These are phyloP conservation scores for Echinometra lucunter DNA, from an alignment of 53 echinoderm and acorn worm species.

Conservation along the genomic window DNA sequence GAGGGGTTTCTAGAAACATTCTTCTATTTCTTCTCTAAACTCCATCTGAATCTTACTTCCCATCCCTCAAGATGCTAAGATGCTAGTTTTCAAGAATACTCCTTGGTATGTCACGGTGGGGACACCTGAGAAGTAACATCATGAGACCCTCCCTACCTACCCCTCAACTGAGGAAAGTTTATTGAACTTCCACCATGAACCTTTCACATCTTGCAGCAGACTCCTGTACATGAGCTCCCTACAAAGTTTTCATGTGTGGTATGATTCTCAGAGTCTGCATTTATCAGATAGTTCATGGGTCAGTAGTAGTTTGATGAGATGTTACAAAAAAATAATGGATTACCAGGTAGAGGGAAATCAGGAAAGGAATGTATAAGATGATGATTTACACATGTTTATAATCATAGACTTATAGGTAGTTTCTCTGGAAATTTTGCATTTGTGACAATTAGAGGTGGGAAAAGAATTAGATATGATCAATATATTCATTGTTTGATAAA, in stretches of 20 bases:
- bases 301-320: background rate
- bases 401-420: background rate
- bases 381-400: background rate
- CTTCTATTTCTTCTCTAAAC: background rate
- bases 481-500: no score
- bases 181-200: background rate
- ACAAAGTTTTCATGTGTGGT: background rate
- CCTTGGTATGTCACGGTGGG: conserved; percentile 8
- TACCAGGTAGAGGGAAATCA: background rate
- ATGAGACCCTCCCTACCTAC: background rate
- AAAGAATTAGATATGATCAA: no score
- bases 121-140: conserved; percentile 12
- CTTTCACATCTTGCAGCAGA: background rate
- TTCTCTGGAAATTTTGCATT: background rate
- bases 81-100: background rate
- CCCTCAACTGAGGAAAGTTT: background rate
- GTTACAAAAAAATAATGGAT: no score
- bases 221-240: background rate
- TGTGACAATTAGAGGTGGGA: no score
- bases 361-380: background rate
- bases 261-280: background rate
- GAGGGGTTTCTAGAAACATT: background rate
- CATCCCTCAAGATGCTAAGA: background rate
- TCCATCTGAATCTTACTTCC: background rate
- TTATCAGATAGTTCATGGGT: conserved; percentile 10